Conservation (phyloP, 2,888 invertebrate genomes). For the Pediacus dermestoides region DNA sequence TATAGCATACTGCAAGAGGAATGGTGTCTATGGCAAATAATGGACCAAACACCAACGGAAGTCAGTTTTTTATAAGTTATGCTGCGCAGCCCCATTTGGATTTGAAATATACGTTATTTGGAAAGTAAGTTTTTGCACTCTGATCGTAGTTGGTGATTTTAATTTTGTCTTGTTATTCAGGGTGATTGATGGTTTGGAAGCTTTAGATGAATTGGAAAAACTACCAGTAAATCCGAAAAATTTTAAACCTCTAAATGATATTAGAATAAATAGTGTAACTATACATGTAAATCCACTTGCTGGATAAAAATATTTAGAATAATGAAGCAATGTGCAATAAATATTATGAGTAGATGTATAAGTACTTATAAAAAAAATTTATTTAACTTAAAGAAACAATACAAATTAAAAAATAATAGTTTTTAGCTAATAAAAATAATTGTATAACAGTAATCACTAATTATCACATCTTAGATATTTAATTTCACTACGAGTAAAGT, state of each 20-base stretch:
- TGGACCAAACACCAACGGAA: constrained; percentile 95
- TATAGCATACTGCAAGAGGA: constrained; percentile 80
- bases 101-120: constrained; percentile 95
- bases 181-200: constrained; percentile 95
- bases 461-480: too few species aligned
- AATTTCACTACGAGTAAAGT: too few species aligned
- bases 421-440: too few species aligned
- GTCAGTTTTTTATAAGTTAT: constrained; percentile 97
- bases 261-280: constrained; percentile 81
- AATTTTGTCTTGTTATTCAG: constrained; percentile 58
- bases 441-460: too few species aligned
- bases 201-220: constrained; percentile 93
- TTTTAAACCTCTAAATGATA: constrained; percentile 82
- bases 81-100: constrained; percentile 93
- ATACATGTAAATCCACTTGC: constrained; percentile 99
- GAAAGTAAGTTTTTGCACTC: constrained; percentile 68
- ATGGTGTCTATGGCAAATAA: constrained; percentile 97
- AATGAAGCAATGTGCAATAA: too few species aligned
- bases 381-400: too few species aligned
- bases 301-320: too few species aligned
- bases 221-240: constrained; percentile 91
- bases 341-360: too few species aligned
- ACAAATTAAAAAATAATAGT: too few species aligned
- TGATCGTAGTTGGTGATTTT: constrained; percentile 6
- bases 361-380: too few species aligned